phyloP scores from a whole-genome alignment of 2,113 vertebrate genomes.

The Entelurus aequoreus region DNA sequence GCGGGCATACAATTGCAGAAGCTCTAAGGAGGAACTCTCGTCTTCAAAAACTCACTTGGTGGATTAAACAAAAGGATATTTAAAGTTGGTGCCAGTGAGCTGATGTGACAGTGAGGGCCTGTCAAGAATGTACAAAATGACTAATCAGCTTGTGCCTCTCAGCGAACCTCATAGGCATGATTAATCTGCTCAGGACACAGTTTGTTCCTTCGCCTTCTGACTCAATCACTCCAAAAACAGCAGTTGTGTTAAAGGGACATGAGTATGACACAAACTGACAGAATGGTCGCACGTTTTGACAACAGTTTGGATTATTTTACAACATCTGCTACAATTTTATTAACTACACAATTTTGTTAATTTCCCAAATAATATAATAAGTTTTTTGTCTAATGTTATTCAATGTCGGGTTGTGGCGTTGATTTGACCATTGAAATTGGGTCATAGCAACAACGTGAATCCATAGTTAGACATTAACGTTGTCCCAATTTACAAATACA shows the following conservation, averaged over 20 bases:
- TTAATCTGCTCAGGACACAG: conserved; percentile 37
- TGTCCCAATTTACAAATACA: no score
- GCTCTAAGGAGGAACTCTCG: not conserved
- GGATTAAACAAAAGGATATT: conserved; percentile 39
- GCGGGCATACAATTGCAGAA: not conserved
- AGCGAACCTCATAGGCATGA: conserved; percentile 40
- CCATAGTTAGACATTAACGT: no score
- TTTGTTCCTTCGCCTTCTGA: conserved; percentile 18
- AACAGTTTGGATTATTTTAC: no score
- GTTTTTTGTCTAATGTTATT: no score
- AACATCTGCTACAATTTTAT: no score
- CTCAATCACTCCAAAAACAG: conserved; percentile 33
- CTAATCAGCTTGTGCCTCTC: conserved; percentile 50
- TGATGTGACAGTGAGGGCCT: conserved; percentile 49
- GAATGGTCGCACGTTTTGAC: no score
- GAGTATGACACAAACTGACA: conserved; percentile 23
- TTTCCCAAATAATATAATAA: no score
- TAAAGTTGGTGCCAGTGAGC: conserved; percentile 35
- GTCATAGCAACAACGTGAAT: no score
- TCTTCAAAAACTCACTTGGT: conserved; percentile 9
- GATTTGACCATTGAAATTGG: no score
- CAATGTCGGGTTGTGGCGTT: no score
- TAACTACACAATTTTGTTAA: no score
- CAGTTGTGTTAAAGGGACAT: conserved; percentile 22
- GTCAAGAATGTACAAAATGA: conserved; percentile 40